These are phyloP conservation scores for Agapetus fuscipes DNA, from an alignment of 2,888 invertebrate genomes.

Conservation along the genomic window DNA sequence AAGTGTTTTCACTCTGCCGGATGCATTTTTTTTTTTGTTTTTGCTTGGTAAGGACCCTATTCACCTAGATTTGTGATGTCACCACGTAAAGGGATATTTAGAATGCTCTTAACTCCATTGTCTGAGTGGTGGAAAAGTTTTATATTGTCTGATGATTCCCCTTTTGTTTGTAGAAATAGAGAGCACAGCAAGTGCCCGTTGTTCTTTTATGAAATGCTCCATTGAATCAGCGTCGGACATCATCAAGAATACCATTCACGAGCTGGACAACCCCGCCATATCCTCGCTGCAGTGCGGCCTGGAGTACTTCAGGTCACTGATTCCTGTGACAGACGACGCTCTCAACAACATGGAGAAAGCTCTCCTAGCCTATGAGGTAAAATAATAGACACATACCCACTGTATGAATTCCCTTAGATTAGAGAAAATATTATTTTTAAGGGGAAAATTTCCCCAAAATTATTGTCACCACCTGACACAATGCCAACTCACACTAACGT, in stretches of 20 bases:
- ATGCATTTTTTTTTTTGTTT: too few relatives aligned
- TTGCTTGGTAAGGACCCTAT: too few relatives aligned
- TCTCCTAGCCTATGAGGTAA: conserved; percentile 20
- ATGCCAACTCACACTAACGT: too few relatives aligned
- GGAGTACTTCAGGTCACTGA: conserved; percentile 45
- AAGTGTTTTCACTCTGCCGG: too few relatives aligned
- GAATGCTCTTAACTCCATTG: not conserved
- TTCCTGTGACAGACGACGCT: conserved; percentile 33
- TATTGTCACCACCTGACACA: too few relatives aligned
- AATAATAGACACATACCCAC: too few relatives aligned
- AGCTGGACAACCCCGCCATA: conserved; percentile 59
- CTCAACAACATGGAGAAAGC: conserved; percentile 28
- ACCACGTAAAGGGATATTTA: not conserved
- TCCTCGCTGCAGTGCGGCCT: conserved; percentile 56
- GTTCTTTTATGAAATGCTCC: conserved; percentile 13
- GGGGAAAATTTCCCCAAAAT: too few relatives aligned
- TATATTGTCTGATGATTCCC: conserved; percentile 1
- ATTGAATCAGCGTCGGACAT: conserved; percentile 32
- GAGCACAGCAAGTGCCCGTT: conserved; percentile 10
- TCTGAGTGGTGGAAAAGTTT: not conserved
- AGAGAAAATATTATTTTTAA: not conserved
- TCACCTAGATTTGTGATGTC: conserved; percentile 5
- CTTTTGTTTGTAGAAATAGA: conserved; percentile 17
- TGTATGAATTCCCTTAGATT: too few relatives aligned
- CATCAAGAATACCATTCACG: conserved; percentile 43